phyloP scores from a whole-genome alignment of 2,797 vertebrate genomes.

The Catharus ustulatus region DNA sequence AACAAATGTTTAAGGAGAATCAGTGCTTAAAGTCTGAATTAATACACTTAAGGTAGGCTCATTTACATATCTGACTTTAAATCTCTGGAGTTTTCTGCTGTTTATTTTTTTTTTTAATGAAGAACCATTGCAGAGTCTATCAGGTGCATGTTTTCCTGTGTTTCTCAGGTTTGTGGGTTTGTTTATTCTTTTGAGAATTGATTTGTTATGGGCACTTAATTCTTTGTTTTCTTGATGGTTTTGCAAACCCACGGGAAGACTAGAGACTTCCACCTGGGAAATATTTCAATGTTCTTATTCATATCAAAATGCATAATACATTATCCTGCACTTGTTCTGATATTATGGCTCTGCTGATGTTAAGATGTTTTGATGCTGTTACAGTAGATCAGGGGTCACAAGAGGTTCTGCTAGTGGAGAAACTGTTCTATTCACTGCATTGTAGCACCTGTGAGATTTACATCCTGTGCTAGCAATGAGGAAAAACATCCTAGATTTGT shows the following conservation, averaged over 20 bases:
- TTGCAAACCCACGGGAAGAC: not conserved
- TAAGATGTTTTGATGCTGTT: not conserved
- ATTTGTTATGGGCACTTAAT: not conserved
- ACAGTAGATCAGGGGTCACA: not conserved
- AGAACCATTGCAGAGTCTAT: not conserved
- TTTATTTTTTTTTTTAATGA: not conserved
- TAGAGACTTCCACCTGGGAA: not conserved
- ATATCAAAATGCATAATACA: not conserved
- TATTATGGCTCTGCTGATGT: not conserved
- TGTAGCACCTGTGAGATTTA: not conserved
- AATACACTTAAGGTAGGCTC: constrained; percentile 81
- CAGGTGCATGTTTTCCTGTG: not conserved
- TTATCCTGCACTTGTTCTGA: not conserved
- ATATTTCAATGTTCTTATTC: not conserved
- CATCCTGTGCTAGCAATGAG: not conserved
- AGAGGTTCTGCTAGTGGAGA: not conserved
- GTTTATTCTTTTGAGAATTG: not conserved
- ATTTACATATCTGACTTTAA: constrained; percentile 1
- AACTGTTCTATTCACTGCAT: not conserved
- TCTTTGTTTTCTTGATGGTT: not conserved
- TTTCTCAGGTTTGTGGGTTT: not conserved
- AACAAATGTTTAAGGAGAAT: constrained; percentile 91
- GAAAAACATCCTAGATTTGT: not conserved
- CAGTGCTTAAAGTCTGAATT: constrained; percentile 86
- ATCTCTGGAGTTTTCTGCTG: not conserved